phyloP scores from a whole-genome alignment of 2,113 vertebrate genomes.

The Stercorarius parasiticus region DNA sequence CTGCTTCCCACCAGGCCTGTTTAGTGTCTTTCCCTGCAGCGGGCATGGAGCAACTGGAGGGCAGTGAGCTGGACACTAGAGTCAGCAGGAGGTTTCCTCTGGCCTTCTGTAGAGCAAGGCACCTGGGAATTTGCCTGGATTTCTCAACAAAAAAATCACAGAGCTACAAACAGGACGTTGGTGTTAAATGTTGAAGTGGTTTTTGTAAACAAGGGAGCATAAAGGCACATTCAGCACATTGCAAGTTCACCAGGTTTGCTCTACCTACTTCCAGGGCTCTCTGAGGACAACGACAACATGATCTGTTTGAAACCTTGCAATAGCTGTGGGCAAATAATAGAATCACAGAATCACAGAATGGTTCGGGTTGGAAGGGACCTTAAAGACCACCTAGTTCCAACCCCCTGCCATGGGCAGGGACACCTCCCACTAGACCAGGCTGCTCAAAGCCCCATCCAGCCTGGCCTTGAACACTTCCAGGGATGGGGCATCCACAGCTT shows the following conservation, averaged over 20 bases:
- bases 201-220: not conserved
- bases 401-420: not conserved
- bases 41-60: not conserved
- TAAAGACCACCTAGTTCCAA: not conserved
- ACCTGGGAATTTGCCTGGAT: not conserved
- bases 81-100: not conserved
- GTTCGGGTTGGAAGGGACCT: not conserved
- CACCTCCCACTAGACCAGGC: not conserved
- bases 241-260: not conserved
- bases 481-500: not conserved
- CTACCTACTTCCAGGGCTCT: not conserved
- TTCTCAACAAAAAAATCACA: not conserved
- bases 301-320: not conserved
- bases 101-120: not conserved
- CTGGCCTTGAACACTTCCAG: not conserved
- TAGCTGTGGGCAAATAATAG: not conserved
- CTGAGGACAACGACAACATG: rapidly evolving
- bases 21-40: not conserved
- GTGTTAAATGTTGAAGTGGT: not conserved
- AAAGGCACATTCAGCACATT: not conserved
- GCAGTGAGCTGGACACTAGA: not conserved
- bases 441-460: not conserved
- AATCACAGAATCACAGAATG: not conserved
- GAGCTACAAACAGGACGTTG: not conserved
- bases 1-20: not conserved